These are phyloP conservation scores for Silurus asotus DNA, from an alignment of 2,113 vertebrate species.

Conservation along the genomic window DNA sequence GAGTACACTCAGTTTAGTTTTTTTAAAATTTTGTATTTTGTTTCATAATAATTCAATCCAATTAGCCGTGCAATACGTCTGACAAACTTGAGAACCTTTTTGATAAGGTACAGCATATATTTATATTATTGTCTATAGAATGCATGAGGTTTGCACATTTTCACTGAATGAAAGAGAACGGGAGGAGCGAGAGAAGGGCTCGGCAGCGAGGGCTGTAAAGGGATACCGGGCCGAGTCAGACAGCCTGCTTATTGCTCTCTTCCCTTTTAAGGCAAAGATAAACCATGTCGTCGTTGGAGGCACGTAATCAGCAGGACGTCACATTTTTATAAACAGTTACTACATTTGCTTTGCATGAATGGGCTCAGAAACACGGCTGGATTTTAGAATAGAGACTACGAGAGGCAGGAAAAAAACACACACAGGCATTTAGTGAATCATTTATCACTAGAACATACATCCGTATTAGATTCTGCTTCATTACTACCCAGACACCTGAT, in stretches of 20 bases:
- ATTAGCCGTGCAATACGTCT: background rate
- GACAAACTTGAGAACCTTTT: background rate
- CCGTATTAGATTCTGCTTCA: background rate
- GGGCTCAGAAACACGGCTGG: background rate
- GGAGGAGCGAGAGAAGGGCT: background rate
- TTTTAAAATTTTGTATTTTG: background rate
- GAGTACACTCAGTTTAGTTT: background rate
- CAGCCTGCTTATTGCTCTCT: conserved; percentile 14
- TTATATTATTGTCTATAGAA: background rate
- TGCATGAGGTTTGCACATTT: conserved; percentile 1
- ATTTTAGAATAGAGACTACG: conserved; percentile 1
- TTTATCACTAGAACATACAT: background rate
- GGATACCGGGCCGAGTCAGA: background rate
- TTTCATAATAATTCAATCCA: background rate
- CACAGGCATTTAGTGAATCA: background rate
- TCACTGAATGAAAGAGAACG: background rate
- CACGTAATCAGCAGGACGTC: conserved; percentile 5
- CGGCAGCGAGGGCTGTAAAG: background rate
- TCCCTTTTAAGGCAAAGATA: conserved; percentile 42
- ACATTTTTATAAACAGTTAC: conserved; percentile 24
- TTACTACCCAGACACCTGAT: too few species aligned
- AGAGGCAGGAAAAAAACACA: background rate
- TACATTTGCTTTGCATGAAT: background rate
- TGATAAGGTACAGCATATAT: too few species aligned
- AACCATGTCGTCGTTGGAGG: conserved; percentile 10